These are phyloP conservation scores for Drosophila nasuta DNA, from an alignment of 1,140 invertebrate genomes.

Conservation along the genomic window DNA sequence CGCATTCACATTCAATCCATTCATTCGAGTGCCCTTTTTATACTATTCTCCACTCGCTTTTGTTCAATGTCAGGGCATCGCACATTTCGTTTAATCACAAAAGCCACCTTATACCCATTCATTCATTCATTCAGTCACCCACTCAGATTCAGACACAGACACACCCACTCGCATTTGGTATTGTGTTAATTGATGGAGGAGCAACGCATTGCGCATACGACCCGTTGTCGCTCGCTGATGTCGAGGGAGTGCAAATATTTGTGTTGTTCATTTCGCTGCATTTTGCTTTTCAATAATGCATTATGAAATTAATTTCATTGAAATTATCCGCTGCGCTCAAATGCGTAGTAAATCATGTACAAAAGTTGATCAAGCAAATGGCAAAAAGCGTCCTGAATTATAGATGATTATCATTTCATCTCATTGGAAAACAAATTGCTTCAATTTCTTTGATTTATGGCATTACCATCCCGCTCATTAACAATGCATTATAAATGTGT, in stretches of 20 bases:
- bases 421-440: constrained; percentile 13
- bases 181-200: constrained; percentile 61
- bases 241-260: constrained; percentile 36
- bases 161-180: constrained; percentile 26
- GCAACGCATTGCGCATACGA: constrained; percentile 41
- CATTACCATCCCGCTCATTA: background rate
- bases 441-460: constrained; percentile 22
- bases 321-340: constrained; percentile 24
- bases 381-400: constrained; percentile 5
- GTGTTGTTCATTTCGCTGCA: constrained; percentile 31
- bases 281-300: constrained; percentile 43
- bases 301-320: constrained; percentile 54
- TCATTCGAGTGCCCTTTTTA: constrained; percentile 18
- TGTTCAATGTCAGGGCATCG: constrained; percentile 15
- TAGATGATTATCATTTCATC: constrained; percentile 9
- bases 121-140: background rate
- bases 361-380: constrained; percentile 31
- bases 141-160: background rate
- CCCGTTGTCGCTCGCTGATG: background rate
- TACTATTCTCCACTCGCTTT: constrained; percentile 22
- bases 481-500: constrained; percentile 9
- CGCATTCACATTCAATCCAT: background rate
- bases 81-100: constrained; percentile 42
- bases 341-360: constrained; percentile 40
- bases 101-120: background rate